Evolutionary conservation across 2,888 invertebrate genomes (phyloP).

Genomic region (Drosophila mettleri): DNA sequence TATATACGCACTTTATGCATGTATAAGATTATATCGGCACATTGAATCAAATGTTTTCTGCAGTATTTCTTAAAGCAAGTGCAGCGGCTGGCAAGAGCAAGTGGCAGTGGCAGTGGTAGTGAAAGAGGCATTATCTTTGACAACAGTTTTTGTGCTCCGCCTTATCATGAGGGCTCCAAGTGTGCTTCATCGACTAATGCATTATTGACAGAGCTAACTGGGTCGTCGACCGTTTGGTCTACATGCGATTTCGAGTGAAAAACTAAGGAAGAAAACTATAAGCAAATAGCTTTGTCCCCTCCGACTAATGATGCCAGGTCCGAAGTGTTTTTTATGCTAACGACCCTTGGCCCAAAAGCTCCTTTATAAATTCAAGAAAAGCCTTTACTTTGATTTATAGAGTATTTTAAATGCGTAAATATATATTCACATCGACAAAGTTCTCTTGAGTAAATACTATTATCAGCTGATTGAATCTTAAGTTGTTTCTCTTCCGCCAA

Average conservation of each 20-base stretch:
- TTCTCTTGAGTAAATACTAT: background rate
- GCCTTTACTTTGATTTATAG: background rate
- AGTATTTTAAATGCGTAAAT: background rate
- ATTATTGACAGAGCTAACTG: slow-evolving; percentile 20
- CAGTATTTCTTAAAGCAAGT: slow-evolving; percentile 21
- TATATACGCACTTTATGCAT: slow-evolving; percentile 29
- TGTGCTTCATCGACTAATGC: background rate
- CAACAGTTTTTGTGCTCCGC: slow-evolving; percentile 9
- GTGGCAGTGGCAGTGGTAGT: too few species aligned
- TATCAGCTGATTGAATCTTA: background rate
- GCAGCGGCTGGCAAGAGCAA: slow-evolving; percentile 9
- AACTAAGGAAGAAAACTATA: background rate
- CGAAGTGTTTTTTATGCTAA: background rate
- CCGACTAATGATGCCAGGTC: slow-evolving; percentile 12
- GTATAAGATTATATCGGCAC: slow-evolving; percentile 31
- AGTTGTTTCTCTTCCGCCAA: background rate
- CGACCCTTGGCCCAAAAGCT: background rate
- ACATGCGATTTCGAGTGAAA: background rate
- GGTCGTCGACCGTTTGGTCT: slow-evolving; percentile 16
- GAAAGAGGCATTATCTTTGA: background rate
- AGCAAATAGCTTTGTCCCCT: slow-evolving; percentile 7
- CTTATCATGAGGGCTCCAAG: slow-evolving; percentile 9
- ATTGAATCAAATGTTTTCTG: slow-evolving; percentile 27
- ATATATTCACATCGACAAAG: background rate
- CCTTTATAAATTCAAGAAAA: background rate